phyloP scores from a whole-genome alignment of 2,888 invertebrate species.

The Limnephilus lunatus region DNA sequence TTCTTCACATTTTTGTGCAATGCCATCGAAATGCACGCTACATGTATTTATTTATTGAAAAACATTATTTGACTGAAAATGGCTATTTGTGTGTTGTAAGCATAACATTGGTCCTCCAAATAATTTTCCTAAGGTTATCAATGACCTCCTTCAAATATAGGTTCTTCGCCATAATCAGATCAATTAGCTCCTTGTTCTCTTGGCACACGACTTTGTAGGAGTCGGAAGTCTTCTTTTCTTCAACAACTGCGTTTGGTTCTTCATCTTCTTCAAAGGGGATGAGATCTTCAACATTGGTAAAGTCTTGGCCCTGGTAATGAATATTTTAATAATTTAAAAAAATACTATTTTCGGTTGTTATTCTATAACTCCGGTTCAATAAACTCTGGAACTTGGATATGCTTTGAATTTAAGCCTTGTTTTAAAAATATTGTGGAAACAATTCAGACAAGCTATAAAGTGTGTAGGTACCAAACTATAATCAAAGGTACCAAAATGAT shows the following conservation, averaged over 20 bases:
- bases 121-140: constrained; percentile 93
- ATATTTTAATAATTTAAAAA: background rate
- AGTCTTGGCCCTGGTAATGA: constrained; percentile 87
- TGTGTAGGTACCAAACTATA: too few relatives aligned
- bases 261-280: constrained; percentile 93
- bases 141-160: constrained; percentile 96
- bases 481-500: too few relatives aligned
- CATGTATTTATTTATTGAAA: background rate
- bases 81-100: constrained; percentile 70
- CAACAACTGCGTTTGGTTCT: constrained; percentile 84
- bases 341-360: too few relatives aligned
- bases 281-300: constrained; percentile 93
- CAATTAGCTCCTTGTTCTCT: constrained; percentile 91
- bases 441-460: too few relatives aligned
- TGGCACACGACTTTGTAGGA: constrained; percentile 88
- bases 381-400: too few relatives aligned
- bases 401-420: too few relatives aligned
- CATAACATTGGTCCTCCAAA: constrained; percentile 99
- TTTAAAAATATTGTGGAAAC: too few relatives aligned
- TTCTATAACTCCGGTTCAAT: too few relatives aligned
- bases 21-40: background rate
- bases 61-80: background rate
- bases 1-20: background rate
- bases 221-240: constrained; percentile 92
- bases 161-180: constrained; percentile 93